These are phyloP conservation scores for Acrocephalus arundinaceus DNA, from an alignment of 2,113 vertebrate species.

Conservation along the genomic window DNA sequence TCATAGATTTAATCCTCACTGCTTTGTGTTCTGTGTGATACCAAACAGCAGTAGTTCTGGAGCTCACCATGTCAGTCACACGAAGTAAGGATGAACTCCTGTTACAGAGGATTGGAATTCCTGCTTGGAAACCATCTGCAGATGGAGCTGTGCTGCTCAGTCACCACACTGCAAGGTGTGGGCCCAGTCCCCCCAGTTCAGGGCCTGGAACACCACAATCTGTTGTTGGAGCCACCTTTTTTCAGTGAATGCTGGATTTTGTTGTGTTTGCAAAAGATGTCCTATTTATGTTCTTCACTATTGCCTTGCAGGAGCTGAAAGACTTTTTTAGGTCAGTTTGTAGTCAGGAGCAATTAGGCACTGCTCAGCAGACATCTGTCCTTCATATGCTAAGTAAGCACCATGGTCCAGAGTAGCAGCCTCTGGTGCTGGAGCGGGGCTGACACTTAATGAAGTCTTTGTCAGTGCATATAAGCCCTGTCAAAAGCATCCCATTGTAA, in stretches of 20 bases:
- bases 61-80: neutral
- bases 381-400: slow-evolving; percentile 62
- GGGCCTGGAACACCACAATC: neutral
- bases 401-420: neutral
- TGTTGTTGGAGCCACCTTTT: neutral
- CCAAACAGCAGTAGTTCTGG: neutral
- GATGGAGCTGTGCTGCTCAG: neutral
- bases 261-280: slow-evolving; percentile 30
- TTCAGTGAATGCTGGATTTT: neutral
- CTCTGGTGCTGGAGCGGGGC: neutral
- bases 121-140: neutral
- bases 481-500: neutral
- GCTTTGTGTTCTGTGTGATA: neutral
- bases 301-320: slow-evolving; percentile 41
- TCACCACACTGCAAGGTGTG: neutral
- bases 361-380: slow-evolving; percentile 44
- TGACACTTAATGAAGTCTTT: slow-evolving; percentile 28
- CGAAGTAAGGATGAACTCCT: neutral
- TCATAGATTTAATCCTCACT: neutral
- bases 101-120: neutral
- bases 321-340: slow-evolving; percentile 62
- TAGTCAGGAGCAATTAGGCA: slow-evolving; percentile 42
- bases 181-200: neutral
- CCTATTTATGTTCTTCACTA: slow-evolving; percentile 13
- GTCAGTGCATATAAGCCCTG: slow-evolving; percentile 17